Base-by-base conservation (phyloP, 2,797 vertebrate genomes). In the Macroramphosus scolopax region DNA sequence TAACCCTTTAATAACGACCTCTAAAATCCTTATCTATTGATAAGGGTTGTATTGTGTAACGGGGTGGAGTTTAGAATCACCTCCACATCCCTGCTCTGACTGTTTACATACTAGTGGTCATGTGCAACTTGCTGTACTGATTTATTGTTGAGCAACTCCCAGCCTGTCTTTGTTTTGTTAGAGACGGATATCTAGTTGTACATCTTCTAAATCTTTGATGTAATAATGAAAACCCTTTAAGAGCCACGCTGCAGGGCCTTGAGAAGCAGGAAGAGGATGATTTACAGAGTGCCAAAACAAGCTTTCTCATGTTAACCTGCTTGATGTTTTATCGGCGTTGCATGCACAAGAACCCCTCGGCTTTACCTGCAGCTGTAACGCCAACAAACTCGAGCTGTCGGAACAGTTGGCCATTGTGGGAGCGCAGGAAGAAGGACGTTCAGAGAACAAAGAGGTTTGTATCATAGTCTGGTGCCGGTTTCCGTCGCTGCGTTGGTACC, bases 361-460 rank as follows among this genome's bases (percentile, higher is more conserved):
- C n/a, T 8, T 48, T 26, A 60, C 66, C 57, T 68, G 48, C 42
- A 30, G 22, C 26, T 32, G 13, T 13, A 13, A 58, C 64, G 59
- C 70, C 72, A 72, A 75, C 64, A 5, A 8, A 30, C 22, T 14
- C 28, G 2, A 9, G 26, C 34, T 12, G 29, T 31, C 9, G 2
- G 3, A 61, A 53, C 63, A 42, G 31, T 55, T 61, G 37, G 47
- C 30, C 13, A 2, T 35, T 56, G 48, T 51, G 10, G 51, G 56
- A 47, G 62, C 26, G 52, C 30, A 55, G 32, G 33, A 71, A 49
- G 25, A 44, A 51, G 22, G 32, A 49, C 36, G 38, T 38, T 41
- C 34, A 15, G 10, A 58, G 51, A 81, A 76, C 43, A 71, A 64
- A 72, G 51, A 31, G 26, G 9, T 60, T 64, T 73, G 60, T 52